A percentile compares a stretch with the other conserved stretches of the same genome.
These are phyloP conservation scores for Nanger granti DNA, from an alignment of 2,113 vertebrate species.

Conservation along the genomic window DNA sequence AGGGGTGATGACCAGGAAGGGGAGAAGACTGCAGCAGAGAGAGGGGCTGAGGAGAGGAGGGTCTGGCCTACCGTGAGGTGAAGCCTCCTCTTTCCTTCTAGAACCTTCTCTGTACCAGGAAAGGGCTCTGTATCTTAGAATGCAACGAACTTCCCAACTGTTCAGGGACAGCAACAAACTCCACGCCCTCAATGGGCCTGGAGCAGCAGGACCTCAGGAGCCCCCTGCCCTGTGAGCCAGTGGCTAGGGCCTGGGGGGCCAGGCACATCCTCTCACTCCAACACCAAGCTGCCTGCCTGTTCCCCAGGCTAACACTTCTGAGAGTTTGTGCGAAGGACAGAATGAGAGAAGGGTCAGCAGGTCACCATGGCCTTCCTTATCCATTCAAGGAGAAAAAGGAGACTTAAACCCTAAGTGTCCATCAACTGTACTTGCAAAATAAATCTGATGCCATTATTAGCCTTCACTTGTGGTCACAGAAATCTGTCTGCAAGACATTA, in stretches of 20 bases:
- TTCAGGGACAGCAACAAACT: not conserved
- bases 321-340: not conserved
- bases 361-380: rapidly evolving
- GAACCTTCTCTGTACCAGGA: not conserved
- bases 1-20: not conserved
- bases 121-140: not conserved
- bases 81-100: not conserved
- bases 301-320: not conserved
- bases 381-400: not conserved
- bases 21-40: not conserved
- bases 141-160: not conserved
- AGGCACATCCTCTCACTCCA: not conserved
- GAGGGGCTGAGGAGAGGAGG: not conserved
- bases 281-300: too few relatives aligned
- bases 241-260: too few relatives aligned
- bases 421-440: not conserved
- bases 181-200: not conserved
- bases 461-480: not conserved
- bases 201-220: too few relatives aligned
- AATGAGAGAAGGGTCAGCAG: not conserved
- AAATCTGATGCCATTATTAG: not conserved
- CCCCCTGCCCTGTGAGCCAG: not conserved
- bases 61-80: rapidly evolving
- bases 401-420: too few relatives aligned
- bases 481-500: not conserved